Conservation (phyloP, 2,113 vertebrate species). For the Talpa occidentalis region DNA sequence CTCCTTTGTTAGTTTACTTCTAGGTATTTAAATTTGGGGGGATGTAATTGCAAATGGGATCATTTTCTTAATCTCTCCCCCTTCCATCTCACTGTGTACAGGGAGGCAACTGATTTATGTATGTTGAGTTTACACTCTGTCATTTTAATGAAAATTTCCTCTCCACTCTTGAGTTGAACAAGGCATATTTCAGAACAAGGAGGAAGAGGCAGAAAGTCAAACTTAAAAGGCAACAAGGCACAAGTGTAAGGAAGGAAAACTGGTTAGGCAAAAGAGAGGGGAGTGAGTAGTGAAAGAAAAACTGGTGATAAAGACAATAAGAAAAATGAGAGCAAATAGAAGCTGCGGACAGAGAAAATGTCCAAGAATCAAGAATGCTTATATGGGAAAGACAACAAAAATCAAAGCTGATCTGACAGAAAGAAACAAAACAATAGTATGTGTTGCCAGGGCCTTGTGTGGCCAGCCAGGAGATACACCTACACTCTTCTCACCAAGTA, state of each 20-base stretch:
- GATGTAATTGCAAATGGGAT: too few species aligned
- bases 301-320: neutral
- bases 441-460: neutral
- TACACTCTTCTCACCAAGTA: neutral
- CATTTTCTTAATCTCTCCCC: too few species aligned
- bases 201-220: neutral
- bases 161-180: neutral
- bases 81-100: too few species aligned
- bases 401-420: neutral
- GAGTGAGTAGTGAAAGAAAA: neutral
- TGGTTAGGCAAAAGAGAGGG: neutral
- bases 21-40: too few species aligned
- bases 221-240: neutral
- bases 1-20: too few species aligned
- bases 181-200: neutral
- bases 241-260: neutral
- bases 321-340: neutral
- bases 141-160: constrained; percentile 41
- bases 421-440: neutral
- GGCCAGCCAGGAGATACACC: accelerated
- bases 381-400: neutral
- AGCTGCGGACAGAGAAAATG: neutral
- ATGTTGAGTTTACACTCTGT: too few species aligned
- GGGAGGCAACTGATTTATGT: too few species aligned
- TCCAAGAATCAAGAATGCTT: neutral